Conservation (phyloP, 30 jellyfish, hydroid and myxozoan species). For the Catostylus mosaicus region DNA sequence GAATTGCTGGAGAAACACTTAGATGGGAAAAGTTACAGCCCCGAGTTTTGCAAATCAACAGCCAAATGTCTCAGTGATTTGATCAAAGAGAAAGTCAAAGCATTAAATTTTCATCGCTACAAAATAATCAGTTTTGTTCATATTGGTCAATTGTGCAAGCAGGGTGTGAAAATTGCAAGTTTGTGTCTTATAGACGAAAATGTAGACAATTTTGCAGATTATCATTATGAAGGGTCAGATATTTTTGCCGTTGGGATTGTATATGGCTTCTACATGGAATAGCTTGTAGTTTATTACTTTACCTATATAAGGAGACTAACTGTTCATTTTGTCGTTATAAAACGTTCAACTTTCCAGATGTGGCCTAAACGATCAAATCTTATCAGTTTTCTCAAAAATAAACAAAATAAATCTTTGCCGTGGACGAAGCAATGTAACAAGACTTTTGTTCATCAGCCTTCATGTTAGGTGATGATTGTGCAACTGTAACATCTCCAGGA, state of each 20-base stretch:
- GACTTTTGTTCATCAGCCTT: too few relatives aligned
- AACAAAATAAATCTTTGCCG: too few relatives aligned
- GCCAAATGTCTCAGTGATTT: slow-evolving; percentile 52
- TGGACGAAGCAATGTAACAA: too few relatives aligned
- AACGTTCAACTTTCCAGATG: too few relatives aligned
- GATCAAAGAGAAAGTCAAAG: slow-evolving; percentile 62
- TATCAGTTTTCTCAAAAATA: too few relatives aligned
- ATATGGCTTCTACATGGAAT: slow-evolving; percentile 63
- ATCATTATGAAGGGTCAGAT: slow-evolving; percentile 24
- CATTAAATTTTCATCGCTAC: slow-evolving; percentile 42
- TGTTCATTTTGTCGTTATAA: too few relatives aligned
- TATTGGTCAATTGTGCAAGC: slow-evolving; percentile 62
- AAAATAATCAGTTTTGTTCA: slow-evolving; percentile 58
- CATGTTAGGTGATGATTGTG: too few relatives aligned
- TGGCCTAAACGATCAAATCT: too few relatives aligned
- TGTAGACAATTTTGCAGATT: slow-evolving; percentile 53
- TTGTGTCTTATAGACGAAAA: slow-evolving; percentile 36
- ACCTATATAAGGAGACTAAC: too few relatives aligned
- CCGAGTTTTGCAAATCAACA: slow-evolving; percentile 20
- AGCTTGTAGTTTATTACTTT: background rate
- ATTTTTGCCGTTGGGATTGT: slow-evolving; percentile 66
- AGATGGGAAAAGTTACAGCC: slow-evolving; percentile 26
- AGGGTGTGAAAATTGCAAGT: slow-evolving; percentile 64
- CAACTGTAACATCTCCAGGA: too few relatives aligned
- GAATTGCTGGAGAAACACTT: slow-evolving; percentile 40